These are phyloP conservation scores for Gymnorhina tibicen DNA, from an alignment of 2,113 vertebrate genomes.

Conservation along the genomic window DNA sequence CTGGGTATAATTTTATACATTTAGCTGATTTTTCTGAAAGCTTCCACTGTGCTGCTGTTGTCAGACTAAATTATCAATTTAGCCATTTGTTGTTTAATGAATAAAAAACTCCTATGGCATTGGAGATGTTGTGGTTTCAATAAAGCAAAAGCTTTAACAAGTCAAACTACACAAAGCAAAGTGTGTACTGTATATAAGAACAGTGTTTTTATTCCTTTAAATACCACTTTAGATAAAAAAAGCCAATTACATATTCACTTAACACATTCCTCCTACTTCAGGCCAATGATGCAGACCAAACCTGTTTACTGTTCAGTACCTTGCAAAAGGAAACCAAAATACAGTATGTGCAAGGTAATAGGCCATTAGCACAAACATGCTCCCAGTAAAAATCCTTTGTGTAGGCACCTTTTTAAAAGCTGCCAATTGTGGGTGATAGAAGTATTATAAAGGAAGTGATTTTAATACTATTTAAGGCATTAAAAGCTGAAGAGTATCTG, in stretches of 20 bases:
- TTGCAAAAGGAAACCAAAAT: slow-evolving; percentile 50
- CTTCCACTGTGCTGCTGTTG: slow-evolving; percentile 48
- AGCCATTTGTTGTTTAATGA: slow-evolving; percentile 63
- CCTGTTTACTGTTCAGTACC: slow-evolving; percentile 53
- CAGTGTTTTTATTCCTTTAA: slow-evolving; percentile 56
- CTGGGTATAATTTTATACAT: slow-evolving; percentile 65
- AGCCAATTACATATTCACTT: slow-evolving; percentile 47
- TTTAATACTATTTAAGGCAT: slow-evolving; percentile 46
- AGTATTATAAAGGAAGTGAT: slow-evolving; percentile 40
- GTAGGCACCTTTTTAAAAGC: slow-evolving; percentile 54
- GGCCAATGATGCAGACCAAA: slow-evolving; percentile 49
- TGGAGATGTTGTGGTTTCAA: slow-evolving; percentile 50
- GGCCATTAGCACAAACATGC: slow-evolving; percentile 58
- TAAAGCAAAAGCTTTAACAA: slow-evolving; percentile 56
- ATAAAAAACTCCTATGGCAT: slow-evolving; percentile 60
- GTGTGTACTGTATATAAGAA: slow-evolving; percentile 49
- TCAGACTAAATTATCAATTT: slow-evolving; percentile 69
- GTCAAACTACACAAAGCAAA: slow-evolving; percentile 45
- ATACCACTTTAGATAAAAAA: slow-evolving; percentile 39
- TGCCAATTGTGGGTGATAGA: slow-evolving; percentile 44
- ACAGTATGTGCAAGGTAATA: slow-evolving; percentile 59
- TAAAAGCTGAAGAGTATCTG: slow-evolving; percentile 16
- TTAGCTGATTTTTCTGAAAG: slow-evolving; percentile 68
- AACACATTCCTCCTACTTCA: slow-evolving; percentile 43
- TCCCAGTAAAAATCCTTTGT: slow-evolving; percentile 53